phyloP scores from a whole-genome alignment of 1,140 invertebrate species.

The Andricus grossulariae region DNA sequence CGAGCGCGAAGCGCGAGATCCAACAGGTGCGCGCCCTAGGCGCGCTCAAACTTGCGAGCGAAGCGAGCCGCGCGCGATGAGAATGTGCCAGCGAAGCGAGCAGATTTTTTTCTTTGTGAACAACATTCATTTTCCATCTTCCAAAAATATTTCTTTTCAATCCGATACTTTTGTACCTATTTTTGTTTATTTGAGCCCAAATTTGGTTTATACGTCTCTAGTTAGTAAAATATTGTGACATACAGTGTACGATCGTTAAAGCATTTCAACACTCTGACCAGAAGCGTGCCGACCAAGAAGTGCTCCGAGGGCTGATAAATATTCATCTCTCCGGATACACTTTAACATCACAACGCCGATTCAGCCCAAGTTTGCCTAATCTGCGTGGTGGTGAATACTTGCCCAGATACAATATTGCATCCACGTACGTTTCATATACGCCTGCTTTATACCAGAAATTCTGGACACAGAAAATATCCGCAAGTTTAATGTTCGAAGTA shows the following conservation, averaged over 20 bases:
- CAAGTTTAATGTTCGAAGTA: too few species aligned
- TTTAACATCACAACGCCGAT: conserved; percentile 8
- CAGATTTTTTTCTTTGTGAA: too few species aligned
- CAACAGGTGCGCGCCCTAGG: too few species aligned
- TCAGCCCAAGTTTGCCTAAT: conserved; percentile 29
- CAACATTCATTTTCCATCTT: too few species aligned
- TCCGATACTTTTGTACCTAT: conserved; percentile 31
- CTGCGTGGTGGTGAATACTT: background rate
- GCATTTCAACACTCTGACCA: conserved; percentile 34
- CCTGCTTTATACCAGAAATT: background rate
- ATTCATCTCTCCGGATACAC: conserved; percentile 38
- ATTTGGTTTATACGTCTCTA: conserved; percentile 36
- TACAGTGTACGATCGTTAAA: conserved; percentile 32
- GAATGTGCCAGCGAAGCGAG: too few species aligned
- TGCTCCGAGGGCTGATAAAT: conserved; percentile 40
- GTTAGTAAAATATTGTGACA: conserved; percentile 27
- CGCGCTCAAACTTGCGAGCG: too few species aligned
- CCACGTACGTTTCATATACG: conserved; percentile 6
- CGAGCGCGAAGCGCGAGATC: too few species aligned
- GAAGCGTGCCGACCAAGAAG: conserved; percentile 37
- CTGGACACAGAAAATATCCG: background rate
- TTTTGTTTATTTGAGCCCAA: conserved; percentile 36
- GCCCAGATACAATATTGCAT: conserved; percentile 11
- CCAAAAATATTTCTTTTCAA: background rate
- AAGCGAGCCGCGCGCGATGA: too few species aligned